Evolutionary conservation across 2,888 invertebrate species (phyloP).

Genomic region (Erebia epiphron): DNA sequence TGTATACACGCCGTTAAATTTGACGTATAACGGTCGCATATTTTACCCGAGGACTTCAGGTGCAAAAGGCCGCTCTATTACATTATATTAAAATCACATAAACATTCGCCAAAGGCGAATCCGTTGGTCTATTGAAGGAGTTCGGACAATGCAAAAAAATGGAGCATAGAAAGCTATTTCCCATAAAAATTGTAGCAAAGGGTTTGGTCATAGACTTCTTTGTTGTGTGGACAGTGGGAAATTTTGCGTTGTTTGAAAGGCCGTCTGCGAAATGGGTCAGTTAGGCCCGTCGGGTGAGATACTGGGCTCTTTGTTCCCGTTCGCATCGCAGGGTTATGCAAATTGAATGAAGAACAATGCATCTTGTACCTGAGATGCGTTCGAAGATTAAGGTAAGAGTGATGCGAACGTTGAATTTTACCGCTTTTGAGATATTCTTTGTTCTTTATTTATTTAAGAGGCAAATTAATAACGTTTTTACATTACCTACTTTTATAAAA

Average conservation of each 20-base stretch:
- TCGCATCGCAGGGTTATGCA: constrained; percentile 72
- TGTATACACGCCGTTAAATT: constrained; percentile 35
- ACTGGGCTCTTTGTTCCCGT: constrained; percentile 58
- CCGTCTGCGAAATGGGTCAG: constrained; percentile 71
- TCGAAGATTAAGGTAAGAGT: constrained; percentile 43
- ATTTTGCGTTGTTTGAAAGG: constrained; percentile 67
- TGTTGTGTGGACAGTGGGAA: constrained; percentile 78
- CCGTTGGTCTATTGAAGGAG: constrained; percentile 57
- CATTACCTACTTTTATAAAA: background rate
- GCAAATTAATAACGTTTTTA: constrained; percentile 1
- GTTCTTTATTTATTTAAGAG: constrained; percentile 17
- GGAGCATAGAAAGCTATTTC: constrained; percentile 76
- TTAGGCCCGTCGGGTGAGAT: constrained; percentile 60
- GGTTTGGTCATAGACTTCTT: constrained; percentile 68
- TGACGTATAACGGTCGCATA: constrained; percentile 70
- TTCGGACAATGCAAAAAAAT: constrained; percentile 81
- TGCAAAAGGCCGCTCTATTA: constrained; percentile 60
- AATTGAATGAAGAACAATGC: constrained; percentile 64
- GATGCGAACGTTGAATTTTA: constrained; percentile 35
- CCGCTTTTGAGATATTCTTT: constrained; percentile 26
- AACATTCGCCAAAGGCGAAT: constrained; percentile 74
- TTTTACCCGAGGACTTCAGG: constrained; percentile 49
- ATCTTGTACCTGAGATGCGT: constrained; percentile 53
- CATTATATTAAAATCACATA: constrained; percentile 71
- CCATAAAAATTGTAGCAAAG: constrained; percentile 77